A percentile compares a stretch with the other conserved stretches of the same genome.
phyloP scores from a whole-genome alignment of 2,888 invertebrate genomes.

The Leptinotarsa peninsularis region DNA sequence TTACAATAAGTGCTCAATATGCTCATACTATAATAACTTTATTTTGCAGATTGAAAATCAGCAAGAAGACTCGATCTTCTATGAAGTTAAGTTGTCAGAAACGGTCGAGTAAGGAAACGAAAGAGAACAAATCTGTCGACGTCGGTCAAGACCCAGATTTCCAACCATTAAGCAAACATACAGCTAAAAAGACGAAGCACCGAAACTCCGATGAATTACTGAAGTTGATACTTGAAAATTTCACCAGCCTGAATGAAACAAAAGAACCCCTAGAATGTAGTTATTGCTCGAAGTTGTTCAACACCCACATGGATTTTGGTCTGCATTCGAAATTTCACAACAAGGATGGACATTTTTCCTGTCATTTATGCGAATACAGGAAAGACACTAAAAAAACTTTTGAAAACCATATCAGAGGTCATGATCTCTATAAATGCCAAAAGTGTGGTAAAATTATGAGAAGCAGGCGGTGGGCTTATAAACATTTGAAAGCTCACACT shows the following conservation, averaged over 20 bases:
- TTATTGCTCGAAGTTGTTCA: conserved; percentile 69
- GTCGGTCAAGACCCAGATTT: conserved; percentile 21
- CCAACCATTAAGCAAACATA: background rate
- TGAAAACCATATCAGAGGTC: conserved; percentile 53
- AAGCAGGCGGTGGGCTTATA: conserved; percentile 43
- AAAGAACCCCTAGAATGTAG: conserved; percentile 67
- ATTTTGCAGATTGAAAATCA: conserved; percentile 29
- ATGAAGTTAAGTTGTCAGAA: conserved; percentile 3
- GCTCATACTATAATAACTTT: background rate
- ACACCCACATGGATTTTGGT: conserved; percentile 59
- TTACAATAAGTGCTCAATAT: background rate
- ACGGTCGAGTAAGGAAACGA: conserved; percentile 8
- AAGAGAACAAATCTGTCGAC: background rate
- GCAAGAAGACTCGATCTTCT: conserved; percentile 13
- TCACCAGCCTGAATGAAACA: conserved; percentile 45
- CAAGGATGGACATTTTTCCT: conserved; percentile 55
- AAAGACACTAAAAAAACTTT: conserved; percentile 50
- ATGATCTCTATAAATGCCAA: conserved; percentile 26
- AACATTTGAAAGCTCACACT: conserved; percentile 54
- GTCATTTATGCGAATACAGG: conserved; percentile 58
- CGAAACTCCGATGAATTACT: conserved; percentile 16
- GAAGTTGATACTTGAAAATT: background rate
- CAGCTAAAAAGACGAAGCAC: conserved; percentile 6
- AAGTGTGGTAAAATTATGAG: conserved; percentile 52
- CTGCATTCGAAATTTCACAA: conserved; percentile 58